These are phyloP conservation scores for Platycercus adscitus DNA, from an alignment of 2,113 vertebrate genomes.

Conservation along the genomic window DNA sequence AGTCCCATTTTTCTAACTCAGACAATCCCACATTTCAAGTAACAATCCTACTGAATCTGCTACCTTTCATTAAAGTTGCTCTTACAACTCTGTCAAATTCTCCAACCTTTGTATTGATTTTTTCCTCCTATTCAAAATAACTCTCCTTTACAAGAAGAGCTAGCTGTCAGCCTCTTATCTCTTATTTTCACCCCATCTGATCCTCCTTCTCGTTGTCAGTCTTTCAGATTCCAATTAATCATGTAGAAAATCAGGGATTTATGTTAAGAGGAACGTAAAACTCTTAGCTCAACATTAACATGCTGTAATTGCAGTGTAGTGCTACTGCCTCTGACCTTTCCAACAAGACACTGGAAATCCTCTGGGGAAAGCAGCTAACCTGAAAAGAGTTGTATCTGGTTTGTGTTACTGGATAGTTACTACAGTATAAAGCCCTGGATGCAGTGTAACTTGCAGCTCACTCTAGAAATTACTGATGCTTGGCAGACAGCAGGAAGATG, in stretches of 20 bases:
- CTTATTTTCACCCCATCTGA: constrained; percentile 61
- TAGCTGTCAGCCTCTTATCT: constrained; percentile 64
- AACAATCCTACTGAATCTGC: constrained; percentile 56
- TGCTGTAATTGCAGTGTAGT: constrained; percentile 36
- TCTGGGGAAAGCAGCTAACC: not conserved
- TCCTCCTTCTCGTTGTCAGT: constrained; percentile 53
- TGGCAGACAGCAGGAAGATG: not conserved
- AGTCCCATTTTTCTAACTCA: constrained; percentile 25
- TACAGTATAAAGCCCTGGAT: constrained; percentile 35
- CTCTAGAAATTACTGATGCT: not conserved
- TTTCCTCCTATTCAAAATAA: constrained; percentile 68
- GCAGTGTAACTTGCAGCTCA: not conserved
- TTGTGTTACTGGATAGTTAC: not conserved
- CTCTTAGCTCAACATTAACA: constrained; percentile 55
- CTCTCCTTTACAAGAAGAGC: constrained; percentile 61
- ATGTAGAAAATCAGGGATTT: constrained; percentile 60
- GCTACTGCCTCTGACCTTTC: constrained; percentile 36
- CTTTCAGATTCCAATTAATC: constrained; percentile 53
- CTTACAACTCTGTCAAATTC: constrained; percentile 70
- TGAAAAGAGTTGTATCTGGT: not conserved
- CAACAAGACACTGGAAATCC: constrained; percentile 8
- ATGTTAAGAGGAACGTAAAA: constrained; percentile 47
- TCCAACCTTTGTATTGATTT: constrained; percentile 66
- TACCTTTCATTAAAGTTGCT: constrained; percentile 68
- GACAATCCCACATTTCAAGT: constrained; percentile 56